Percentiles rank a stretch among this genome's conserved stretches.
Evolutionary conservation across 2,797 vertebrate species (phyloP).

Genomic region (Sebastes hopkinsi): DNA sequence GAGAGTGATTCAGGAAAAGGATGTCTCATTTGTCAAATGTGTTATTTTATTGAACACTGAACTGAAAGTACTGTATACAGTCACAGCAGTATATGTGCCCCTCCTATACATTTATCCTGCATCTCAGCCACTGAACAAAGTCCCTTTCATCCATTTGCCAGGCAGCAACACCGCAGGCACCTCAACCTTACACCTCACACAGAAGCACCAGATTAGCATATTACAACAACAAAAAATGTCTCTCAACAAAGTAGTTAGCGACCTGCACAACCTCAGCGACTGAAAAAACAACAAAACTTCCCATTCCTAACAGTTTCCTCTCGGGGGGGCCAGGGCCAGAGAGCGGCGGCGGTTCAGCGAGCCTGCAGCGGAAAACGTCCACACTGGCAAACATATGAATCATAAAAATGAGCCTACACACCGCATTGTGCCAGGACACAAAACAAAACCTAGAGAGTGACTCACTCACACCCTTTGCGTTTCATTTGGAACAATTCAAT

Average conservation of each 20-base stretch:
- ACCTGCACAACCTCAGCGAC: slow-evolving; percentile 39
- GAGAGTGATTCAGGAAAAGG: background rate
- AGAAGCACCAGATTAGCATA: slow-evolving; percentile 47
- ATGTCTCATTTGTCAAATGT: background rate
- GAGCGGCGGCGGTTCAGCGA: slow-evolving; percentile 27
- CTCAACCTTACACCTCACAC: slow-evolving; percentile 25
- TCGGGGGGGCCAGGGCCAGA: background rate
- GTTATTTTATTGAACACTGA: background rate
- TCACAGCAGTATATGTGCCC: background rate
- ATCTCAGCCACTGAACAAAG: background rate
- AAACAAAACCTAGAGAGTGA: slow-evolving; percentile 53
- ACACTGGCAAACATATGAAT: slow-evolving; percentile 48
- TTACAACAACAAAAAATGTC: slow-evolving; percentile 42
- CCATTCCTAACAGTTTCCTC: slow-evolving; percentile 34
- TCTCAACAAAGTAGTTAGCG: slow-evolving; percentile 39
- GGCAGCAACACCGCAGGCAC: slow-evolving; percentile 12
- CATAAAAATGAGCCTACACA: slow-evolving; percentile 60
- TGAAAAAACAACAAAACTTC: slow-evolving; percentile 51
- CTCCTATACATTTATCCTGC: background rate
- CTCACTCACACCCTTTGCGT: slow-evolving; percentile 61
- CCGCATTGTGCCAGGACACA: slow-evolving; percentile 27
- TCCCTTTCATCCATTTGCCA: slow-evolving; percentile 10
- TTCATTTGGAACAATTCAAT: slow-evolving; percentile 63
- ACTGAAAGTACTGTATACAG: background rate
- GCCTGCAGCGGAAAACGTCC: slow-evolving; percentile 44